Conservation (phyloP, 2,113 vertebrate species). For the Psittacus erithacus region DNA sequence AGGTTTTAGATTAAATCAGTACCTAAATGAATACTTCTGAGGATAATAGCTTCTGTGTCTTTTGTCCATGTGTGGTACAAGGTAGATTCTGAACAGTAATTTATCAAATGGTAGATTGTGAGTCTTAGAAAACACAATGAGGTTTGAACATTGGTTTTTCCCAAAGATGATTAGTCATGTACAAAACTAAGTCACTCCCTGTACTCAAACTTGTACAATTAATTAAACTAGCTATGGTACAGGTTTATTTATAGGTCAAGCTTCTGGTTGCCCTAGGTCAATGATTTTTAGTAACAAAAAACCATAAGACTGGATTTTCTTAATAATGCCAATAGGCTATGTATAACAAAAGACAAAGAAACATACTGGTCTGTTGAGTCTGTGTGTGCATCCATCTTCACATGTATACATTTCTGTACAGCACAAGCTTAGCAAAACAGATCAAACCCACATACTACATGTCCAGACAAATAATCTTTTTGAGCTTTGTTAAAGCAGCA, state of each 20-base stretch:
- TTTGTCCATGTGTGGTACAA: neutral
- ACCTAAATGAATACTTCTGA: neutral
- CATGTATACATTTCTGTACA: neutral
- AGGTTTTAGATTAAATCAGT: neutral
- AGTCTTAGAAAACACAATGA: neutral
- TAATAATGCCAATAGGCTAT: neutral
- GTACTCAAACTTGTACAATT: neutral
- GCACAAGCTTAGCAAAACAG: neutral
- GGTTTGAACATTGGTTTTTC: neutral
- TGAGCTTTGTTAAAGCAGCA: neutral
- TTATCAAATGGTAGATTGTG: neutral
- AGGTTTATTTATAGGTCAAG: neutral
- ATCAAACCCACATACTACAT: neutral
- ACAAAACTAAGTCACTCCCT: neutral
- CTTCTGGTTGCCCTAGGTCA: neutral
- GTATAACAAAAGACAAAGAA: neutral
- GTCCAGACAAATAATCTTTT: constrained; percentile 13
- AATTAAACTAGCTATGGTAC: neutral
- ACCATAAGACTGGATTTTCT: constrained; percentile 14
- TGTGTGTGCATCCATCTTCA: neutral
- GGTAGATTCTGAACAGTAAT: neutral
- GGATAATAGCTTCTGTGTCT: neutral
- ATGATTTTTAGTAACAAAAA: neutral
- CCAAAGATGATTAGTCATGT: neutral
- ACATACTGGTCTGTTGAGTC: neutral